A percentile compares a stretch with the other conserved stretches of the same genome.
phyloP scores from a whole-genome alignment of 2,113 vertebrate species.

The Zosterops pallidus region DNA sequence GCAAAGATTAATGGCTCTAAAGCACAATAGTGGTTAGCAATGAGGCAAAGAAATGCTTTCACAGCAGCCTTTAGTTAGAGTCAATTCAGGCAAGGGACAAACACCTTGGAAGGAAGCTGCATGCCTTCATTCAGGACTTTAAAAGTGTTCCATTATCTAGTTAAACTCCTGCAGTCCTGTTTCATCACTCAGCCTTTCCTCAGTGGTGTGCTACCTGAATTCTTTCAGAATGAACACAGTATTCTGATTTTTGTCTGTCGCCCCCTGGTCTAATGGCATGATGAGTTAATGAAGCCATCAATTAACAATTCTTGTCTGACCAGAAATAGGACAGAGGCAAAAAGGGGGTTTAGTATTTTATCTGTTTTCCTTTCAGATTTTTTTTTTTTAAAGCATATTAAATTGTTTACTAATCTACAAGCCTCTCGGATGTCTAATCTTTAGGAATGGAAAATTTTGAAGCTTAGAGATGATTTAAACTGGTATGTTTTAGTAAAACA shows the following conservation, averaged over 20 bases:
- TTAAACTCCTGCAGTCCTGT: neutral
- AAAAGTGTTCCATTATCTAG: neutral
- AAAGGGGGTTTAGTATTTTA: neutral
- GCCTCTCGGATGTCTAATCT: neutral
- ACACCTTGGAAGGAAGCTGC: neutral
- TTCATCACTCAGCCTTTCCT: neutral
- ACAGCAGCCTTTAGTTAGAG: neutral
- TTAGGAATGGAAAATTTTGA: conserved; percentile 4
- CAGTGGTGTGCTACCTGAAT: neutral
- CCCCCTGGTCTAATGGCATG: neutral
- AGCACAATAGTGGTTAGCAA: neutral
- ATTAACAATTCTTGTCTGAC: neutral
- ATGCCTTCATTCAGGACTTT: neutral
- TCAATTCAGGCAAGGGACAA: neutral
- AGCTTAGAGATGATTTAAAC: neutral
- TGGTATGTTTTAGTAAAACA: neutral
- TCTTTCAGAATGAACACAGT: neutral
- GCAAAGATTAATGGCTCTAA: neutral
- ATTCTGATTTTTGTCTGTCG: neutral
- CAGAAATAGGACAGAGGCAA: neutral
- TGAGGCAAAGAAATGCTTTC: neutral
- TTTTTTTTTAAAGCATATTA: neutral
- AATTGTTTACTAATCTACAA: neutral
- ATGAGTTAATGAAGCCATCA: neutral
- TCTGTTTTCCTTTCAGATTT: neutral